These are phyloP conservation scores for Nemopilema nomurai DNA, from an alignment of 30 jellyfish, hydroid and myxozoan species.

Conservation along the genomic window DNA sequence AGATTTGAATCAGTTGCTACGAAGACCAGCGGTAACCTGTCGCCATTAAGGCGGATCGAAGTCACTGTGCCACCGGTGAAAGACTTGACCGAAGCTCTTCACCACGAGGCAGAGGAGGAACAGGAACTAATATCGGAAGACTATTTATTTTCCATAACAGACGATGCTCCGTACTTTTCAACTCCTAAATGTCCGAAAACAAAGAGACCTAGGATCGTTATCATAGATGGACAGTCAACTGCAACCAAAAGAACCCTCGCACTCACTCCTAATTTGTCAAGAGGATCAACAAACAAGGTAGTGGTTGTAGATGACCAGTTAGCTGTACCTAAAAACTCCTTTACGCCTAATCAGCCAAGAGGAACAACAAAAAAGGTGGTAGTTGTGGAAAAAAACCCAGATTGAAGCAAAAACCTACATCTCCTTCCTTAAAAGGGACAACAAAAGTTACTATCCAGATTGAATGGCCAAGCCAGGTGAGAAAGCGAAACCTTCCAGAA, in stretches of 20 bases:
- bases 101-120: slow-evolving; percentile 2
- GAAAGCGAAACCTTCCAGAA: too few species aligned
- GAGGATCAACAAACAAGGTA: slow-evolving; percentile 13
- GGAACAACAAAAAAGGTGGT: slow-evolving; percentile 27
- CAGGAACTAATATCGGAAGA: slow-evolving; percentile 4
- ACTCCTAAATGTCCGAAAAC: slow-evolving; percentile 28
- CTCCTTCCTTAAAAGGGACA: too few species aligned
- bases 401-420: too few species aligned
- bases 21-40: slow-evolving; percentile 25
- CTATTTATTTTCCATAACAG: slow-evolving; percentile 12
- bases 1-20: slow-evolving; percentile 39
- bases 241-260: too few species aligned
- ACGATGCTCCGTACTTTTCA: slow-evolving; percentile 16
- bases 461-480: too few species aligned
- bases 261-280: slow-evolving; percentile 18
- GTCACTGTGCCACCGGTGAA: background rate
- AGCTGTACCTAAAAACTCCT: background rate
- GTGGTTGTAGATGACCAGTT: slow-evolving; percentile 10
- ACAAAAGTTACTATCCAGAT: too few species aligned
- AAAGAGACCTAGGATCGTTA: slow-evolving; percentile 8
- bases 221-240: too few species aligned
- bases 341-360: slow-evolving; percentile 21
- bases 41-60: background rate
- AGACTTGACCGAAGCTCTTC: background rate
- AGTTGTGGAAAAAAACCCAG: slow-evolving; percentile 3